Evolutionary conservation across 1,140 invertebrate species (phyloP).

Genomic region (silkworm (Bombyx mori)): ASM3026992v2 NC_085116.1:12352001-12352500

Average conservation of each 20-base stretch:
- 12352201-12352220: conserved; percentile 63
- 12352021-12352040: too few species aligned
- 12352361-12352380: conserved; percentile 50
- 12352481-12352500: conserved; percentile 65
- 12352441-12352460: conserved; percentile 69
- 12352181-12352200: conserved; percentile 16
- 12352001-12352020: too few species aligned
- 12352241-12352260: conserved; percentile 68
- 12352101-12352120: too few species aligned
- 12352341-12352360: conserved; percentile 23
- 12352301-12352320: conserved; percentile 14
- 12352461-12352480: conserved; percentile 72
- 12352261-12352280: conserved; percentile 45
- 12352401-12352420: conserved; percentile 71
- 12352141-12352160: conserved; percentile 46
- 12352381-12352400: conserved; percentile 71
- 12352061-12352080: too few species aligned
- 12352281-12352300: conserved; percentile 21
- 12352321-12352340: conserved; percentile 10
- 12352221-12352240: conserved; percentile 68
- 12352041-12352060: too few species aligned
- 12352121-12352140: conserved; percentile 36
- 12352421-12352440: conserved; percentile 69
- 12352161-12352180: conserved; percentile 59
- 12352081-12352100: too few species aligned